Percentiles rank a stretch among this genome's conserved stretches.
These are phyloP conservation scores for Oenanthe melanoleuca DNA, from an alignment of 2,113 vertebrate genomes.

Conservation along the genomic window DNA sequence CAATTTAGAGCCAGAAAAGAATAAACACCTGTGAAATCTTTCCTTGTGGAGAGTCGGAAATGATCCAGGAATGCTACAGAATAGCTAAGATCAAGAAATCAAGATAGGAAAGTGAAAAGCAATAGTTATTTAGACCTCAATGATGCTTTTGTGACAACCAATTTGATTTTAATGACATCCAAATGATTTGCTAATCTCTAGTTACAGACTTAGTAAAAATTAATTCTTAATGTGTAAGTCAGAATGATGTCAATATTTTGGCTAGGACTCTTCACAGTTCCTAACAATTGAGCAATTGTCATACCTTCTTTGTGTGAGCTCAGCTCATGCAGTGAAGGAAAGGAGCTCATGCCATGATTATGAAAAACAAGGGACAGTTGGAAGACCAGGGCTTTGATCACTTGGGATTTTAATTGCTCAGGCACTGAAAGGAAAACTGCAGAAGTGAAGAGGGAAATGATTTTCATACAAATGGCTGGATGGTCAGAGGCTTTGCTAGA, in stretches of 20 bases:
- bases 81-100: background rate
- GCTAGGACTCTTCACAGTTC: background rate
- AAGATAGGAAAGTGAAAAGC: background rate
- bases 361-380: conserved; percentile 50
- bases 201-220: conserved; percentile 23
- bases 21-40: conserved; percentile 9
- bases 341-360: conserved; percentile 11
- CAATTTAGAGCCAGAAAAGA: background rate
- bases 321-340: background rate
- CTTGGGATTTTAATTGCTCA: conserved; percentile 57
- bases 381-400: conserved; percentile 52
- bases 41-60: background rate
- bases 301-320: background rate
- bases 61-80: background rate
- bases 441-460: conserved; percentile 54
- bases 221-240: conserved; percentile 15
- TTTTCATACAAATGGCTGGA: conserved; percentile 46
- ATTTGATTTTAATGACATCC: conserved; percentile 17
- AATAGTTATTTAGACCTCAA: background rate
- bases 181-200: conserved; percentile 4
- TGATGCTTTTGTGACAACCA: background rate
- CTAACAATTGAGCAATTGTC: conserved; percentile 47
- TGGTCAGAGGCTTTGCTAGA: conserved; percentile 48
- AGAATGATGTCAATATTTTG: conserved; percentile 59
- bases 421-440: conserved; percentile 53